These are phyloP conservation scores for Hassar affinis DNA, from an alignment of 2,113 vertebrate genomes.

Conservation along the genomic window DNA sequence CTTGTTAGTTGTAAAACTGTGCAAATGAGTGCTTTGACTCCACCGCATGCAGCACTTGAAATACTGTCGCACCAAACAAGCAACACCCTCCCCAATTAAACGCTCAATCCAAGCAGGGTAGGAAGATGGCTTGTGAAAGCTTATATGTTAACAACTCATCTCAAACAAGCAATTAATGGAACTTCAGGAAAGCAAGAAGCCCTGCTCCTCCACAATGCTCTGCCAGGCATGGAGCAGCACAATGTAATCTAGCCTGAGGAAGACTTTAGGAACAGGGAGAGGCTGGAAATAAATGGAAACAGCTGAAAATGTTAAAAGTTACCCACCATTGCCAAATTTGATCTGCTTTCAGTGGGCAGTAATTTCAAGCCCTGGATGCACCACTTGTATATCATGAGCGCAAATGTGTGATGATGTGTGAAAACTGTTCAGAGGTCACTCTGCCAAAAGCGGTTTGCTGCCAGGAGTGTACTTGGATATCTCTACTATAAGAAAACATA, in stretches of 20 bases:
- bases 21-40: slow-evolving; percentile 52
- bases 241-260: background rate
- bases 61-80: slow-evolving; percentile 46
- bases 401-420: background rate
- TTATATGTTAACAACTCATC: slow-evolving; percentile 13
- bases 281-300: background rate
- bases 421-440: background rate
- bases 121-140: slow-evolving; percentile 22
- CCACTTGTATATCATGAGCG: background rate
- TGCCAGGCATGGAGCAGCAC: background rate
- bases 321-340: background rate
- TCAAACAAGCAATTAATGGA: slow-evolving; percentile 41
- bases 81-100: slow-evolving; percentile 44
- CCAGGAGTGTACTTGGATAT: background rate
- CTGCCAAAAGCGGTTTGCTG: background rate
- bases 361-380: background rate
- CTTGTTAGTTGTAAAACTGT: slow-evolving; percentile 54
- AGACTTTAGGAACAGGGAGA: background rate
- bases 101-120: slow-evolving; percentile 24
- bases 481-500: background rate
- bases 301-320: background rate
- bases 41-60: slow-evolving; percentile 31
- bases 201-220: background rate
- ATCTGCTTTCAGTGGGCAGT: background rate
- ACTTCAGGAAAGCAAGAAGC: background rate